These are phyloP conservation scores for Lutjanus campechanus DNA, from an alignment of 2,797 vertebrate species.

Conservation along the genomic window DNA sequence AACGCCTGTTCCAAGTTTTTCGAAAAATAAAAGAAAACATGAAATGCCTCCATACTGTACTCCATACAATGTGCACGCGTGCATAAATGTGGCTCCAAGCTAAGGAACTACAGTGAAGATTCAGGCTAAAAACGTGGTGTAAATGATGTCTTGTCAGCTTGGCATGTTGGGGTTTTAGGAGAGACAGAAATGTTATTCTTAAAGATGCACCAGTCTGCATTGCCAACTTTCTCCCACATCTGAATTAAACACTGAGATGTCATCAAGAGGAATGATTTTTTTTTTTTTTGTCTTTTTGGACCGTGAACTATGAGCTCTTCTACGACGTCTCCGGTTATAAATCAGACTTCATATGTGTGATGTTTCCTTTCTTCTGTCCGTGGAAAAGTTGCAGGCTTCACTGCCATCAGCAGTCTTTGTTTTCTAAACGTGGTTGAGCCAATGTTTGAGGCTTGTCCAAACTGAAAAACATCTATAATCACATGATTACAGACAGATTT, in stretches of 20 bases:
- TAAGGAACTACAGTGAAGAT: too few species aligned
- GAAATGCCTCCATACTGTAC: too few species aligned
- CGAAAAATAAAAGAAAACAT: too few species aligned
- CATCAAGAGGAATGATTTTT: too few species aligned
- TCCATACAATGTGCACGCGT: too few species aligned
- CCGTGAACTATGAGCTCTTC: not conserved
- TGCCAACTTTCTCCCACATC: not conserved
- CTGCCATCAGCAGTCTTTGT: not conserved
- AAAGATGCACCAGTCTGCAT: not conserved
- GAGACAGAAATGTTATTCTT: not conserved
- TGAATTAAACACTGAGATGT: not conserved
- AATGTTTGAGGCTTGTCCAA: not conserved
- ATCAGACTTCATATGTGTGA: not conserved
- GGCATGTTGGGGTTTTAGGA: too few species aligned
- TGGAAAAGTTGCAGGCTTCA: not conserved
- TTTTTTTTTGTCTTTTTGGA: too few species aligned
- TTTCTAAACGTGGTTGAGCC: not conserved
- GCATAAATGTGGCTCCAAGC: too few species aligned
- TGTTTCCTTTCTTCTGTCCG: constrained; percentile 1
- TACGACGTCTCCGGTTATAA: not conserved
- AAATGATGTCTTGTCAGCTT: too few species aligned
- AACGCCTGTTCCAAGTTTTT: too few species aligned
- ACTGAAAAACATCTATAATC: constrained; percentile 6
- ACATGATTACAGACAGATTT: constrained; percentile 16
- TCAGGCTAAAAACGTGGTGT: too few species aligned